phyloP scores from a whole-genome alignment of 2,888 invertebrate species.

The Dorcus parallelipipedus region DNA sequence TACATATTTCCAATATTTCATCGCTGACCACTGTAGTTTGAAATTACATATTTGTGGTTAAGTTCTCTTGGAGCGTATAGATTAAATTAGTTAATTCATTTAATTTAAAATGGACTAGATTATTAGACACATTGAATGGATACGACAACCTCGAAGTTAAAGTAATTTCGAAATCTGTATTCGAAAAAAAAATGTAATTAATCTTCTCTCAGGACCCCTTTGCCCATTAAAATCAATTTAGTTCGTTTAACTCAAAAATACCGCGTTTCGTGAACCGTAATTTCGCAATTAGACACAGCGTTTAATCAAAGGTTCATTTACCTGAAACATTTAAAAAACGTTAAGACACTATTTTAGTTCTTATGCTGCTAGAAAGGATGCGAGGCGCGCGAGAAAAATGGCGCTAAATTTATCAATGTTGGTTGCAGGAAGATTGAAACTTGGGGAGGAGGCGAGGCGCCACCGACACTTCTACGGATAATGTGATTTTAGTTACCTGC shows the following conservation, averaged over 20 bases:
- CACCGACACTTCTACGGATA: constrained; percentile 37
- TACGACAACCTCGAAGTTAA: background rate
- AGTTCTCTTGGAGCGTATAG: too few relatives aligned
- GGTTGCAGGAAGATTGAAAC: constrained; percentile 48
- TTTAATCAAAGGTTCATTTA: constrained; percentile 41
- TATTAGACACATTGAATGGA: too few relatives aligned
- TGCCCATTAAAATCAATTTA: constrained; percentile 22
- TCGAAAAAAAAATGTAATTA: background rate
- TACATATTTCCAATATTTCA: too few relatives aligned
- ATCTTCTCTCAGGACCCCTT: constrained; percentile 5
- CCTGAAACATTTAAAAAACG: constrained; percentile 35
- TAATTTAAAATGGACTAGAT: too few relatives aligned
- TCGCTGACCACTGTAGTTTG: too few relatives aligned
- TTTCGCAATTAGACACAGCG: constrained; percentile 38
- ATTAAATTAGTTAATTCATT: too few relatives aligned
- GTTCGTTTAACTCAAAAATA: constrained; percentile 17
- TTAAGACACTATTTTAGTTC: constrained; percentile 44
- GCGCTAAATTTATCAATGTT: constrained; percentile 54
- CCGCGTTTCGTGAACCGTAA: constrained; percentile 26
- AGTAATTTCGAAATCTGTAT: too few relatives aligned
- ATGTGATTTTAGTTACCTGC: constrained; percentile 50
- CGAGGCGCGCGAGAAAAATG: constrained; percentile 53
- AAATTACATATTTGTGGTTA: too few relatives aligned
- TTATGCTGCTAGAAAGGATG: constrained; percentile 42
- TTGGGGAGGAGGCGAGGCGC: constrained; percentile 35